A percentile compares a stretch with the other conserved stretches of the same genome.
Evolutionary conservation across 2,113 vertebrate species (phyloP).

Genomic region (Xiphias gladius): DNA sequence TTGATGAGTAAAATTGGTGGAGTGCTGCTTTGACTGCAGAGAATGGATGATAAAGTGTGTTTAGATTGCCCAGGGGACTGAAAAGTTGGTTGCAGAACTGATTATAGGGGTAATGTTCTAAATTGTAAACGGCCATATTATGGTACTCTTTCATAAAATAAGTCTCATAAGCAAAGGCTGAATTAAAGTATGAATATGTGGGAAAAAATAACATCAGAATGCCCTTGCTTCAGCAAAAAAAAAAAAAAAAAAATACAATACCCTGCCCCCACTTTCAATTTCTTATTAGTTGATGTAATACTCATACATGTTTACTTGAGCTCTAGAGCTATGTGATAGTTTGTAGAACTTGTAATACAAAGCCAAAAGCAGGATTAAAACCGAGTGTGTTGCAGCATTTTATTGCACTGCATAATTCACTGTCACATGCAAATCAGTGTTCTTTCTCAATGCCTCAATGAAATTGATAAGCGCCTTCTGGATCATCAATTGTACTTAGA

Average conservation of each 20-base stretch:
- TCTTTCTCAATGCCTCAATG: conserved; percentile 12
- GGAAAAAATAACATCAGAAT: no score
- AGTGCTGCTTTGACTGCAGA: no score
- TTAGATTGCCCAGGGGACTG: no score
- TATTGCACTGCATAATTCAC: conserved; percentile 36
- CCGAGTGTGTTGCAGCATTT: conserved; percentile 8
- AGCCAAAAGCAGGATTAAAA: conserved; percentile 13
- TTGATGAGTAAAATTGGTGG: no score
- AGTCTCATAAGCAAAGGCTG: no score
- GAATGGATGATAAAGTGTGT: no score
- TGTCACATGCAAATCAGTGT: conserved; percentile 21
- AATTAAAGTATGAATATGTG: no score
- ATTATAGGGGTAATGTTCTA: background rate
- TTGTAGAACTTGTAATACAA: background rate
- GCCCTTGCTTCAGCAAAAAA: no score
- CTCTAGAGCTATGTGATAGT: background rate
- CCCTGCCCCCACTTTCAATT: no score
- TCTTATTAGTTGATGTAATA: background rate
- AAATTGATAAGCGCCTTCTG: conserved; percentile 6
- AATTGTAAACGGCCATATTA: background rate
- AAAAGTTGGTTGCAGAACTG: background rate
- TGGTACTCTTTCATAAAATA: no score
- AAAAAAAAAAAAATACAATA: no score
- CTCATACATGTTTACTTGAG: background rate
- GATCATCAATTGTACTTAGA: conserved; percentile 23